These are phyloP conservation scores for Brachystomella parvula DNA, from an alignment of 1,140 invertebrate species.

Conservation along the genomic window DNA sequence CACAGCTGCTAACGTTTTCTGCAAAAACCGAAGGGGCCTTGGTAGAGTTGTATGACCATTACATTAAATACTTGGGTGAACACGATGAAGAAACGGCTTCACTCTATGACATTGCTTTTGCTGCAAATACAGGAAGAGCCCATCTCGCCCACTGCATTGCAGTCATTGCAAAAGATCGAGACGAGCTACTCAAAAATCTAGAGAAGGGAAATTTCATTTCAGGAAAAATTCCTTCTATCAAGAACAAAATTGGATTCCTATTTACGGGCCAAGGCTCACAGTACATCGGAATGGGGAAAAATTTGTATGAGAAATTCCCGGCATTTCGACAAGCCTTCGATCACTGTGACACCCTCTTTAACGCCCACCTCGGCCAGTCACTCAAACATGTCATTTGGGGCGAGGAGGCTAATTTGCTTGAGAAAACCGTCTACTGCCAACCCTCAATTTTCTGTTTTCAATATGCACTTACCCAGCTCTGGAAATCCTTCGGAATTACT, in stretches of 20 bases:
- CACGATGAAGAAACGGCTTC: background rate
- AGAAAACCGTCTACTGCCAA: conserved; percentile 27
- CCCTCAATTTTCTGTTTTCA: conserved; percentile 30
- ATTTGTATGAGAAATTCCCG: conserved; percentile 15
- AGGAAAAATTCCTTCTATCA: background rate
- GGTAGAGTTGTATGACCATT: background rate
- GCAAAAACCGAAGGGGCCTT: conserved; percentile 22
- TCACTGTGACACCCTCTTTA: conserved; percentile 11
- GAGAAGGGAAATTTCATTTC: background rate
- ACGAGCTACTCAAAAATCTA: background rate
- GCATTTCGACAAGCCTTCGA: conserved; percentile 23
- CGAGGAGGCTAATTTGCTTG: background rate
- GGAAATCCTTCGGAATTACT: conserved; percentile 23
- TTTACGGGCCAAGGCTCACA: conserved; percentile 32
- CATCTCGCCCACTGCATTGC: conserved; percentile 12
- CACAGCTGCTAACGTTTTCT: conserved; percentile 16
- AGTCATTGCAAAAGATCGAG: background rate
- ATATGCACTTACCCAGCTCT: conserved; percentile 18
- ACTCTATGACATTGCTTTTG: conserved; percentile 9
- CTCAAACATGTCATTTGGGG: background rate
- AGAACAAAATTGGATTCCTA: conserved; percentile 19
- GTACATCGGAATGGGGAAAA: conserved; percentile 24
- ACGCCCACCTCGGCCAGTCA: background rate
- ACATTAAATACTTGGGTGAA: background rate
- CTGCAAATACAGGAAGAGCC: conserved; percentile 18